Evolutionary conservation across 2,888 invertebrate genomes (phyloP).

Genomic region (Cetonia aurata): DNA sequence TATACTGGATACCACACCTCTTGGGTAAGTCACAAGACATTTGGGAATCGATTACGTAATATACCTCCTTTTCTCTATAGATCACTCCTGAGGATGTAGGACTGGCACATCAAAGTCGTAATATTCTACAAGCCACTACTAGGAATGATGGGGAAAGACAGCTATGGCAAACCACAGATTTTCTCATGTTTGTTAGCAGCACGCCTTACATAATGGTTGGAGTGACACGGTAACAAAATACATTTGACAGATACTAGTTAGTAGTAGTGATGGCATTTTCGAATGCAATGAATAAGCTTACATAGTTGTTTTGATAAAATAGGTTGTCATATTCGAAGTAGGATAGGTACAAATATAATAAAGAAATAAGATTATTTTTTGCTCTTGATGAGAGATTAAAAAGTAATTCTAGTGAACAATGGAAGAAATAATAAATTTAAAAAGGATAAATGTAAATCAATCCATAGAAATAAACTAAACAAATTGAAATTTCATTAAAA

Average conservation of each 20-base stretch:
- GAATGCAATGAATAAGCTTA: no score
- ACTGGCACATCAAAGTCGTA: constrained; percentile 7
- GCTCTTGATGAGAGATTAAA: no score
- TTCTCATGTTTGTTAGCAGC: constrained; percentile 37
- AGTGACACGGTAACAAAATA: not conserved
- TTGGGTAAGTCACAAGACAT: constrained; percentile 62
- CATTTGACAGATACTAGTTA: not conserved
- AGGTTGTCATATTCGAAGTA: no score
- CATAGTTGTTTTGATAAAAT: no score
- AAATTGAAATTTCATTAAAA: no score
- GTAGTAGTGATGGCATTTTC: not conserved
- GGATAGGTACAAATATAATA: no score
- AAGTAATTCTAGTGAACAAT: no score
- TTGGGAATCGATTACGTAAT: not conserved
- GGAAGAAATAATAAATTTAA: no score
- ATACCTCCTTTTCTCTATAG: constrained; percentile 12
- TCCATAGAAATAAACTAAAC: no score
- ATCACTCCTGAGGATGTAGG: constrained; percentile 38
- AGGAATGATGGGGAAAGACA: constrained; percentile 12
- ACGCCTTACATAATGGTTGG: constrained; percentile 5
- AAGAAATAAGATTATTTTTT: no score
- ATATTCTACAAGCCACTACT: constrained; percentile 21
- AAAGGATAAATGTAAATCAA: no score
- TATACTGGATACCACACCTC: constrained; percentile 73
- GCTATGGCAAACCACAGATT: not conserved